Evolutionary conservation across 1,140 invertebrate genomes (phyloP).

Genomic region (Rhysida immarginata): DNA sequence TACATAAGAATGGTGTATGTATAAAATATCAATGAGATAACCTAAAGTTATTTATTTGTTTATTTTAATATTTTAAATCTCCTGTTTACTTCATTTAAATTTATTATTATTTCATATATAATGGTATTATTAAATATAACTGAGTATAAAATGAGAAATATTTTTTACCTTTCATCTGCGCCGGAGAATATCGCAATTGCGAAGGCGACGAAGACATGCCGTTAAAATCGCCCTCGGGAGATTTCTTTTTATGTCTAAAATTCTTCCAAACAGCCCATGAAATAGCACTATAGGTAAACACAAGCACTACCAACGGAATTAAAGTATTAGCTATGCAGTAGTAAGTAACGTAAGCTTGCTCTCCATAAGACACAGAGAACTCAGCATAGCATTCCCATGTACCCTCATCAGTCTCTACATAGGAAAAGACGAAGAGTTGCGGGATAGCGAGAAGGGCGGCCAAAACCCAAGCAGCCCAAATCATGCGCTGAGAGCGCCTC

Average conservation of each 20-base stretch:
- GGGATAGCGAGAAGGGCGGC: not conserved
- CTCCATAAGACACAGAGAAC: not conserved
- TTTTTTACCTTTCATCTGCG: no score
- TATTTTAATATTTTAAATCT: no score
- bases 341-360: slow-evolving; percentile 35
- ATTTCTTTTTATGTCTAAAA: slow-evolving; percentile 14
- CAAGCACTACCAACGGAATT: slow-evolving; percentile 40
- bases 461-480: slow-evolving; percentile 29
- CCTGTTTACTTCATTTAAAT: no score
- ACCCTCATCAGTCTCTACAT: not conserved
- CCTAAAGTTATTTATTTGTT: no score
- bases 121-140: no score
- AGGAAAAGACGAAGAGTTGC: slow-evolving; percentile 4
- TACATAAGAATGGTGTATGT: no score
- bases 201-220: no score
- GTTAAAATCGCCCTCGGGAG: slow-evolving; percentile 7
- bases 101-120: no score
- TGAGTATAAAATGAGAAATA: no score
- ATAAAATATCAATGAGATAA: no score
- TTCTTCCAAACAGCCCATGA: slow-evolving; percentile 39
- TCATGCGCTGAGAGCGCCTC: slow-evolving; percentile 37
- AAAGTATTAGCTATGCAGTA: slow-evolving; percentile 39
- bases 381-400: not conserved
- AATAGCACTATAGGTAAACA: slow-evolving; percentile 46
- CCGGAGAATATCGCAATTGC: no score